A percentile compares a stretch with the other conserved stretches of the same genome.
Conservation (phyloP, 2,888 invertebrate species). For the Cryptophagus acutangulus region DNA sequence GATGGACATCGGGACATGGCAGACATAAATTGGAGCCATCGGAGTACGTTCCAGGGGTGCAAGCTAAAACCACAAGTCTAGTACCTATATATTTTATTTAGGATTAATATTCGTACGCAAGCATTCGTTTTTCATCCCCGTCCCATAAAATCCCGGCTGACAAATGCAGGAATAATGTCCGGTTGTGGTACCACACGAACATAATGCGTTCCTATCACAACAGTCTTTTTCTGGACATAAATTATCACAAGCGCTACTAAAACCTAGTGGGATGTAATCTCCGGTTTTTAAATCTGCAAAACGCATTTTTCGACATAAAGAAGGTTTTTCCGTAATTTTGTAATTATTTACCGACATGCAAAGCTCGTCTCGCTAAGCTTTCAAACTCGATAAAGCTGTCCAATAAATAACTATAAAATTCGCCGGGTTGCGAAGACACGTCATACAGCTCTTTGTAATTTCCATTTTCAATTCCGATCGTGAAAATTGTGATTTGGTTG, state of each 20-base stretch:
- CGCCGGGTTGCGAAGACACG: conserved; percentile 59
- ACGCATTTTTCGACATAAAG: not conserved
- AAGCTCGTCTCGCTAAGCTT: conserved; percentile 60
- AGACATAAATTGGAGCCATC: conserved; percentile 50
- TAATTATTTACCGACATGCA: conserved; percentile 56
- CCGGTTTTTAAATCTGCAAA: conserved; percentile 58
- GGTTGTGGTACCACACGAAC: conserved; percentile 62
- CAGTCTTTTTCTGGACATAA: conserved; percentile 53
- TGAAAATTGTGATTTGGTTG: conserved; percentile 52
- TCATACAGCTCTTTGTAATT: conserved; percentile 59
- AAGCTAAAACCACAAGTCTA: conserved; percentile 55
- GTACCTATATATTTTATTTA: too few species aligned
- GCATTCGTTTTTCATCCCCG: conserved; percentile 57
- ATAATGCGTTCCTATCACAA: conserved; percentile 58
- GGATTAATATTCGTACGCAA: conserved; percentile 46
- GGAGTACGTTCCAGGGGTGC: conserved; percentile 62
- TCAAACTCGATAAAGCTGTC: conserved; percentile 67
- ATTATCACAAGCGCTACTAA: conserved; percentile 50
- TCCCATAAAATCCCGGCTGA: conserved; percentile 60
- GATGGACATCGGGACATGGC: conserved; percentile 61
- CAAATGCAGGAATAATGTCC: conserved; percentile 68
- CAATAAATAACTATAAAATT: conserved; percentile 60
- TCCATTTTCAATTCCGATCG: conserved; percentile 60
- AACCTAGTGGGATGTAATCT: conserved; percentile 52
- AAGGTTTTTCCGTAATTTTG: not conserved